Conservation (phyloP, 2,888 invertebrate genomes). For the Aproaerema taeniolella region DNA sequence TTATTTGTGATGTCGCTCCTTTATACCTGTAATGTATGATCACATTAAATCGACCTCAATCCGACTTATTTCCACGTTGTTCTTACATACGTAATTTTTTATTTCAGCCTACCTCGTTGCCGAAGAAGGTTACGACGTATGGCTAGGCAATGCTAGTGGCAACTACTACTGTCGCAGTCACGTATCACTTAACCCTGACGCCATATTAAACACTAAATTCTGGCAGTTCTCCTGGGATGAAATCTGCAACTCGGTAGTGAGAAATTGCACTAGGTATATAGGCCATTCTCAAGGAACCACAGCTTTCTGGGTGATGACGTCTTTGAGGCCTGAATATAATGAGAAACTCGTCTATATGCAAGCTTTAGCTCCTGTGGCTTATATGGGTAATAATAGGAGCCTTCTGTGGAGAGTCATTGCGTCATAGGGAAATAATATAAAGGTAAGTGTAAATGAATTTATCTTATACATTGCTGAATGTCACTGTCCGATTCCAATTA, state of each 20-base stretch:
- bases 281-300: slow-evolving; percentile 67
- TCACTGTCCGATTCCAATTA: no score
- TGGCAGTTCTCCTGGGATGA: slow-evolving; percentile 60
- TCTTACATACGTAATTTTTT: no score
- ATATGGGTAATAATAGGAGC: slow-evolving; percentile 72
- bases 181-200: slow-evolving; percentile 50
- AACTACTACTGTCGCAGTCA: slow-evolving; percentile 83
- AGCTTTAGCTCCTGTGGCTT: slow-evolving; percentile 52
- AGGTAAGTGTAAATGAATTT: slow-evolving; percentile 56
- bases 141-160: slow-evolving; percentile 91
- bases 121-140: slow-evolving; percentile 84
- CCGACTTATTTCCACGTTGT: no score
- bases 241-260: slow-evolving; percentile 37
- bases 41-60: no score
- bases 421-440: slow-evolving; percentile 49
- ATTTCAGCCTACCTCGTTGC: slow-evolving; percentile 72
- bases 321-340: slow-evolving; percentile 48
- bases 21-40: no score
- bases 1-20: no score
- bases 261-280: slow-evolving; percentile 52
- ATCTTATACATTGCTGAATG: no score
- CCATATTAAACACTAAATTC: slow-evolving; percentile 79
- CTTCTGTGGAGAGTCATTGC: slow-evolving; percentile 63
- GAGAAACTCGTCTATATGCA: slow-evolving; percentile 48
- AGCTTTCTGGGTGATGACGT: slow-evolving; percentile 41